Conservation (phyloP, 2,113 vertebrate species). For the Arvicanthis niloticus region DNA sequence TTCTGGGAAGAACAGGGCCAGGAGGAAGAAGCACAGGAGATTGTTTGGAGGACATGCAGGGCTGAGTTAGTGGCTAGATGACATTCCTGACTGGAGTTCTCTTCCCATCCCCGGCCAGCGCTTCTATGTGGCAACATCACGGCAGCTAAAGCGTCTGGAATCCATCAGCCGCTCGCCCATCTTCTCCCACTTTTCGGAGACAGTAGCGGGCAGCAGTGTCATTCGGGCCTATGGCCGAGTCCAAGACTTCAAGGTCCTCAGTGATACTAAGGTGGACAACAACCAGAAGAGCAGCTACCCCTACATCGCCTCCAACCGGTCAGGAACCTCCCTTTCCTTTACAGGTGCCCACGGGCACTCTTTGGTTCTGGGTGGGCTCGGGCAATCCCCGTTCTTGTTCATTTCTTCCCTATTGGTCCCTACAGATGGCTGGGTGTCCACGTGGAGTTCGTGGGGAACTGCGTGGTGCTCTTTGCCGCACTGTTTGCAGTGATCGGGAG, state of each 20-base stretch:
- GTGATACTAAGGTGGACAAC: constrained; percentile 91
- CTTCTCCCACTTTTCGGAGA: constrained; percentile 99
- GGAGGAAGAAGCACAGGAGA: not conserved
- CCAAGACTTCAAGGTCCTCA: constrained; percentile 90
- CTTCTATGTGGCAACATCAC: constrained; percentile 97
- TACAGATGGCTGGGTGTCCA: constrained; percentile 95
- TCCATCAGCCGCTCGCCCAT: constrained; percentile 97
- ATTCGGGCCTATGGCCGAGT: constrained; percentile 94
- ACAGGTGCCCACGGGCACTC: not conserved
- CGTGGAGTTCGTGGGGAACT: constrained; percentile 97
- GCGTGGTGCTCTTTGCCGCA: constrained; percentile 95
- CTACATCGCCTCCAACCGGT: constrained; percentile 96
- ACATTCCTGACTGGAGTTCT: not conserved
- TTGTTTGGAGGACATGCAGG: not conserved
- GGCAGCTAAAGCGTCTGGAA: constrained; percentile 97
- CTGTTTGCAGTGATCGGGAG: constrained; percentile 94
- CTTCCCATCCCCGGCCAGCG: constrained; percentile 86
- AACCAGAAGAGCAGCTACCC: constrained; percentile 96
- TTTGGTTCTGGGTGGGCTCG: not conserved
- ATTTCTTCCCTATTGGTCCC: not conserved
- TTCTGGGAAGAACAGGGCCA: no score
- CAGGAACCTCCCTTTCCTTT: constrained; percentile 68
- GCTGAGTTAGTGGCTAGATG: not conserved
- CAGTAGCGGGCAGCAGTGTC: constrained; percentile 93
- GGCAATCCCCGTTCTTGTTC: not conserved